Conservation (phyloP, 2,113 vertebrate species). For the Corythoichthys haematopterus region DNA sequence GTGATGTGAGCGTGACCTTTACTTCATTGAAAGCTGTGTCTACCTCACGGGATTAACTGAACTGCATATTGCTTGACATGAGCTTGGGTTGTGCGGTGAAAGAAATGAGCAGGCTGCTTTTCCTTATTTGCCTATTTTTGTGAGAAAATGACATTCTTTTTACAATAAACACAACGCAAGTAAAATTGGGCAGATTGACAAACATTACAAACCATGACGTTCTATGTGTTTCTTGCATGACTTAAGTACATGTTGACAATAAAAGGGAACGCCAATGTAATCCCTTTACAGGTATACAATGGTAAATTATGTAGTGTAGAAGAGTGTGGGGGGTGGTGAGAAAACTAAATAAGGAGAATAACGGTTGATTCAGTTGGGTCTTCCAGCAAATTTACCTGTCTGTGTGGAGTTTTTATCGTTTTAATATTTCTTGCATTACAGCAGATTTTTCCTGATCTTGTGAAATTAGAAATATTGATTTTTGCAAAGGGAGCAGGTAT, state of each 20-base stretch:
- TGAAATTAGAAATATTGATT: constrained; percentile 77
- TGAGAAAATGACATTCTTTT: not conserved
- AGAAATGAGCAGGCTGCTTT: not conserved
- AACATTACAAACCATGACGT: constrained; percentile 20
- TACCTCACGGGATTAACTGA: not conserved
- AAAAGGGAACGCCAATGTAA: constrained; percentile 42
- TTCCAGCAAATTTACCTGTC: constrained; percentile 62
- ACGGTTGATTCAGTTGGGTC: constrained; percentile 58
- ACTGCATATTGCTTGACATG: not conserved
- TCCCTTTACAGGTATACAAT: constrained; percentile 15
- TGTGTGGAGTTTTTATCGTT: constrained; percentile 70
- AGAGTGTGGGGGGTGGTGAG: constrained; percentile 14
- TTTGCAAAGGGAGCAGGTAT: constrained; percentile 51
- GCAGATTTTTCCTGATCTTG: constrained; percentile 70
- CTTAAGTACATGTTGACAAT: constrained; percentile 38
- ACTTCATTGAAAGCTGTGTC: not conserved
- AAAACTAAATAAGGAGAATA: constrained; percentile 23
- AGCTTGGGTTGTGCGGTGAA: not conserved
- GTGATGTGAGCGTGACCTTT: not conserved
- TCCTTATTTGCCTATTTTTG: not conserved
- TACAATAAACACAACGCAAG: not conserved
- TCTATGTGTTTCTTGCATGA: constrained; percentile 61
- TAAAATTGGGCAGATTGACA: not conserved
- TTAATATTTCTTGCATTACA: constrained; percentile 65
- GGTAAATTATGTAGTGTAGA: not conserved